A percentile compares a stretch with the other conserved stretches of the same genome.
Evolutionary conservation across 2,797 vertebrate genomes (phyloP).

Genomic region (Melopsittacus undulatus): DNA sequence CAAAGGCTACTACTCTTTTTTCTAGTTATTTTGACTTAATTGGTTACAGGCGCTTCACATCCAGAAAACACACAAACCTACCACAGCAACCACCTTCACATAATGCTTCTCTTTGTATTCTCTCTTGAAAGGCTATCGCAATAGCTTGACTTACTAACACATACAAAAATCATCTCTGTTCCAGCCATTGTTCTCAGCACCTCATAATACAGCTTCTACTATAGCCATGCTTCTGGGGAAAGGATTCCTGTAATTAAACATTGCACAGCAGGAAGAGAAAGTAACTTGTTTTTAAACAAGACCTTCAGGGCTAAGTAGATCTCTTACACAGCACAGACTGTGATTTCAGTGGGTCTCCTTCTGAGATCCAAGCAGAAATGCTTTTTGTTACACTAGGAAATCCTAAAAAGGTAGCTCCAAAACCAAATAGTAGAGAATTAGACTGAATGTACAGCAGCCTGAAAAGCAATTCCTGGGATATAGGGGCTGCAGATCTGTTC

Average conservation of each 20-base stretch:
- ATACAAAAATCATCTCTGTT: not conserved
- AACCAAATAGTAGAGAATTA: rapidly evolving
- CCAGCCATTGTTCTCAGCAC: not conserved
- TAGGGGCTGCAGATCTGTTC: rapidly evolving
- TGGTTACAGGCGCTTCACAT: not conserved
- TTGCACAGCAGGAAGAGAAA: not conserved
- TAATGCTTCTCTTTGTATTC: not conserved
- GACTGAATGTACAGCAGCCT: rapidly evolving
- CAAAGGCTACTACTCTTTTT: not conserved
- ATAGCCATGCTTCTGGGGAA: not conserved
- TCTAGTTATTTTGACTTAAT: not conserved
- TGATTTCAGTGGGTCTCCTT: not conserved
- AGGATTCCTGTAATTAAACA: not conserved
- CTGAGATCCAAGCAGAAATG: rapidly evolving
- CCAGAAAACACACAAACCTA: not conserved
- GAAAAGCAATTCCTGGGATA: not conserved
- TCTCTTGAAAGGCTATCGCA: not conserved
- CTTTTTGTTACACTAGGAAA: not conserved
- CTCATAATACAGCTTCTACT: not conserved
- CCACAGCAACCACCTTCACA: not conserved
- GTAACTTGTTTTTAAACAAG: not conserved
- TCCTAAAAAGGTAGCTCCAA: not conserved
- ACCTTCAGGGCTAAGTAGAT: not conserved
- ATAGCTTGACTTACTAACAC: not conserved
- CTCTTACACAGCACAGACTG: not conserved